Percentiles rank a stretch among this genome's conserved stretches.
Conservation (phyloP, 1,140 invertebrate genomes). For the Bicyclus anynana region DNA sequence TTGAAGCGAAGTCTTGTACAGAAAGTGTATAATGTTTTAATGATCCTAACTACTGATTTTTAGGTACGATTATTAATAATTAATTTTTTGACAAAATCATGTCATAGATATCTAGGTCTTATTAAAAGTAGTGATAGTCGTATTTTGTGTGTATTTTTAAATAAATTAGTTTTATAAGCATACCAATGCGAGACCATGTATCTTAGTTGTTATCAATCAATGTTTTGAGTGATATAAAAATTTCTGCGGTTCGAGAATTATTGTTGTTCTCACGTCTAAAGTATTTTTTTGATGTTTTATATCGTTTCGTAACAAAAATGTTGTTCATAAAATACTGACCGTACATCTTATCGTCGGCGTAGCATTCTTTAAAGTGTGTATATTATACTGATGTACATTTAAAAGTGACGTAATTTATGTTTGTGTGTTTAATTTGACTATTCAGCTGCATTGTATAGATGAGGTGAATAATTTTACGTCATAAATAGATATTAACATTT, state of each 20-base stretch:
- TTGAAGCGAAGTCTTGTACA: too few relatives aligned
- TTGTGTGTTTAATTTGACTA: neutral
- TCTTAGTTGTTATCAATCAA: neutral
- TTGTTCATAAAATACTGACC: conserved; percentile 4
- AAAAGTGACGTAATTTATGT: neutral
- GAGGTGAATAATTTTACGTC: neutral
- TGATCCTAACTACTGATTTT: too few relatives aligned
- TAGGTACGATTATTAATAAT: too few relatives aligned
- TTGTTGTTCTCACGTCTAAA: neutral
- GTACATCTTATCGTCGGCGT: neutral
- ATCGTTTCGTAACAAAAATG: neutral
- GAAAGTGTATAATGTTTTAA: too few relatives aligned
- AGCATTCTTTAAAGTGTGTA: neutral
- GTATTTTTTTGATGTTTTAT: conserved; percentile 5
- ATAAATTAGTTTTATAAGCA: too few relatives aligned
- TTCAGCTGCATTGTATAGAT: neutral
- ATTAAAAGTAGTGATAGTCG: too few relatives aligned
- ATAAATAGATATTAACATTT: too few relatives aligned
- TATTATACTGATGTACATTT: neutral
- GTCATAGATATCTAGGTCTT: too few relatives aligned
- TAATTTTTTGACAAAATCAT: too few relatives aligned
- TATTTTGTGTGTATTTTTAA: too few relatives aligned
- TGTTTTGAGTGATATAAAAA: neutral
- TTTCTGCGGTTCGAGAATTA: conserved; percentile 7
- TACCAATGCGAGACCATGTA: neutral